Base-by-base conservation (phyloP, 2,888 invertebrate species). In the Pyrgus malvae region DNA sequence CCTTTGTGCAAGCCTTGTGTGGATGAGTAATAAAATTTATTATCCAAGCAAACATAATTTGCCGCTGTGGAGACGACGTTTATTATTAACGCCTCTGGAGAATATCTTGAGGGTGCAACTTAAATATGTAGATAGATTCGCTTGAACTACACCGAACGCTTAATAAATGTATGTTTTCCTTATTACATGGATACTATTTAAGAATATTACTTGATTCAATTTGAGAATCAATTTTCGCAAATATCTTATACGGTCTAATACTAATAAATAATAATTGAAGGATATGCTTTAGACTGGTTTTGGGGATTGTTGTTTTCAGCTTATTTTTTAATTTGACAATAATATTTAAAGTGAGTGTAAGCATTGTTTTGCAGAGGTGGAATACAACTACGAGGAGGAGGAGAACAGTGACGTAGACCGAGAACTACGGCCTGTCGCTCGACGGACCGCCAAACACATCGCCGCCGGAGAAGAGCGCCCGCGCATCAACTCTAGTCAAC, bases 381-480 rank as follows among this genome's bases (percentile, higher is more conserved):
- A 89, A 51, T 89, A 80, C 68, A 74, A 69, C 33, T 89, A 85
- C 57, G 88, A 88, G 56, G 89, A 88, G 8, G 88, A 88, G 25
- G 88, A 88, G 48, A 63, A 65, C 3, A 86, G 86, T 55, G 88
- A 88, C 29, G 81, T 69, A 1, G 87, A 86, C 46, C 71, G 78
- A 0, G 87, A 83, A 56, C 59, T 84, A 38, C 75, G 91, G 74
- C 80, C 85, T 59, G 69, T 91, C 68, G 69, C 71, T 63, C 88
- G 92, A 61, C 72, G 92, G 55, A 87, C 88, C 0, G 92, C 91
- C 58, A 93, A 93, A 67, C 93, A 93, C 74, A 93, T 93, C 57
- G 92, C 93, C 2, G 93, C 93, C 11, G 93, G 93, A 0, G 93
- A 93, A 68, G 93, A 93, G 69, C 77, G 93, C 12, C 93, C 93